Base-by-base conservation (phyloP, 2,113 vertebrate genomes). In the Pogona vitticeps region DNA sequence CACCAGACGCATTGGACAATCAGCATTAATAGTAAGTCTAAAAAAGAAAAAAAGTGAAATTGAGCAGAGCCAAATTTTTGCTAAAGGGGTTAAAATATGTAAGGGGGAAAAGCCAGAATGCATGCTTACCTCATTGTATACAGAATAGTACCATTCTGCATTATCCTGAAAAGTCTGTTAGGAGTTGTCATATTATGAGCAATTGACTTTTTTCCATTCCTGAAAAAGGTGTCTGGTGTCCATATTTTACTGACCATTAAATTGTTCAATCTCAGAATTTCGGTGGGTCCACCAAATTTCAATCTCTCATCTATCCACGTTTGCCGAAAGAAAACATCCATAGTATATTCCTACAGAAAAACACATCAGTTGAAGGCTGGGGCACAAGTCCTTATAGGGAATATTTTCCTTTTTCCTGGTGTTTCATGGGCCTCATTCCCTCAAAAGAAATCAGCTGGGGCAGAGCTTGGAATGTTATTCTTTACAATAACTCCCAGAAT, bases 321-420 rank as follows among this genome's bases (percentile, higher is more conserved):
- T 95, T 99, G 99, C 7, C 98, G 97, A 93, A 99, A 99, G 94
- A 99, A 99, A 91, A 99, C 98, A n/a, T 99, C 99, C 98, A 99
- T 99, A 3, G 99, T 99, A 88, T 99, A 99, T 89, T 99, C 99
- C 99, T 99, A 73, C 40, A 68, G 36, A 17, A 88, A 91, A 92
- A 92, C 0, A 88, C 92, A 91, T 0, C 83, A 79, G 33, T 76
- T n/a, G 31, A 3, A 14, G 40, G 23, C 3, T 14, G 20, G 28
- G 36, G 3, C 14, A 6, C 36, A 65, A 82, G 18, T 58, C 14
- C 36, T 13, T 61, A 7, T 42, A 26, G 3, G 10, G 31, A 68
- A 52, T 52, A 52, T 52, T 52, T 10, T 52, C 46, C 46, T 10
- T 52, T 52, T 6, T 52, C 10, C 46, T 52, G 5, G 46, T 52